Conservation (phyloP, 2,797 vertebrate species). For the Buceros bicornis region DNA sequence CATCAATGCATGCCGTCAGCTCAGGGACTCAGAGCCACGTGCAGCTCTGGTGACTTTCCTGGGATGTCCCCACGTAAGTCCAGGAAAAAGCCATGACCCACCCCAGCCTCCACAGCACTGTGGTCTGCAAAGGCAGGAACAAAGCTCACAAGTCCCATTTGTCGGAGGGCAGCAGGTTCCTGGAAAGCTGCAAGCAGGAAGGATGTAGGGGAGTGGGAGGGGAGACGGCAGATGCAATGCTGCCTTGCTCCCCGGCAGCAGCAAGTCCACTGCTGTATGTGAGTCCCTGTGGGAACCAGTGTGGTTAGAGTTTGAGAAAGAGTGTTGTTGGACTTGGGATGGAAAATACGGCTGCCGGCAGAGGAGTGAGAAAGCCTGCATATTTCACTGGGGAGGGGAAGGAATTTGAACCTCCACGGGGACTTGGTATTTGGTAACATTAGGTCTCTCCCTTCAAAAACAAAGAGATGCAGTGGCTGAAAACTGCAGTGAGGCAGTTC, state of each 20-base stretch:
- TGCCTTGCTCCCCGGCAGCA: background rate
- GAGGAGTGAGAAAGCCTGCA: background rate
- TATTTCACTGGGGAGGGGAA: constrained; percentile 43
- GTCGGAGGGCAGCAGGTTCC: background rate
- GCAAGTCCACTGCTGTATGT: background rate
- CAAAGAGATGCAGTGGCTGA: background rate
- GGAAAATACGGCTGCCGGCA: background rate
- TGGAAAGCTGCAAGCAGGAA: background rate
- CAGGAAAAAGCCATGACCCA: background rate
- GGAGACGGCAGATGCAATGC: background rate
- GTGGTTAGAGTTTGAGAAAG: background rate
- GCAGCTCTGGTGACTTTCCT: background rate
- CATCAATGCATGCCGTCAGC: background rate
- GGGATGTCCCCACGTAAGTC: background rate
- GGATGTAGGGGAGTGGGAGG: background rate
- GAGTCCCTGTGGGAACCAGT: background rate
- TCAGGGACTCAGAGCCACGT: rapidly evolving
- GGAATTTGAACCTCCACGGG: background rate
- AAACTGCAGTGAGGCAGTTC: background rate
- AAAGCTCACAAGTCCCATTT: background rate
- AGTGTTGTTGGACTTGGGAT: background rate
- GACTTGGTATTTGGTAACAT: constrained; percentile 22
- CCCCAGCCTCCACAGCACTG: background rate
- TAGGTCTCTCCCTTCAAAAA: background rate
- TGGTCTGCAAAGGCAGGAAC: background rate